Evolutionary conservation across 2,888 invertebrate genomes (phyloP), one percentile per base, ranked within the genome.

Genomic region (Melangyna quadrimaculata): DNA sequence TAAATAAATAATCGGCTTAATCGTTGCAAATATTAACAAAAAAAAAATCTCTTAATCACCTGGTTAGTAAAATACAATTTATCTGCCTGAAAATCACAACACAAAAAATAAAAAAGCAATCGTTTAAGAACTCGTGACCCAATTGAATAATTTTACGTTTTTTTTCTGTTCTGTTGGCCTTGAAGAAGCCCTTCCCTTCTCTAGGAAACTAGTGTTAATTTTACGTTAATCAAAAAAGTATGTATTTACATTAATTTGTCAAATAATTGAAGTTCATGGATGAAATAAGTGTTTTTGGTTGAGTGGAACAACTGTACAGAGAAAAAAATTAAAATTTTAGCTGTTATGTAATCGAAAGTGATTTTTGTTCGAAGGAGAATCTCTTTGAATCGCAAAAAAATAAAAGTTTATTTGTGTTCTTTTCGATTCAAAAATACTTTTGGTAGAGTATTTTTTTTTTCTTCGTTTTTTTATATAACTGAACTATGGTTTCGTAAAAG

Each of bases 331-430:
- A 32, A n/a, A 12, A 19, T 45, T 43, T 63, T 35, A 5, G 35
- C 32, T 35, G 37, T 84, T 84, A 79, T 71, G 71, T 79, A 84
- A 84, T 67, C 83, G 29, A 63, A 45, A 45, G 43, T 32, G 43
- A 17, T 55, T 53, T 73, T 53, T 73, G 45, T 70, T 40, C 12
- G 43, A 37, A 55, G 37, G 55, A n/a, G n/a, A 70, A 73, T 40
- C 43, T 63, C 37, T 74, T 51, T 59, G 48, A 75, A 45, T 71
- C 79, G 72, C 67, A 59, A 77, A 84, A 63, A 32, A 59, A 77
- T 79, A 63, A 32, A 72, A 78, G 40, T 78, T 69, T 43, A 40
- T 45, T 72, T 67, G 57, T 57, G 57, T 57, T 57, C 57, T 59
- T 43, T n/a, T 24, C n/a, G 12, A 37, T 69, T 78, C 45, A 27